Evolutionary conservation across 2,797 vertebrate genomes (phyloP).

Genomic region (Pangasius mekongensis): DNA sequence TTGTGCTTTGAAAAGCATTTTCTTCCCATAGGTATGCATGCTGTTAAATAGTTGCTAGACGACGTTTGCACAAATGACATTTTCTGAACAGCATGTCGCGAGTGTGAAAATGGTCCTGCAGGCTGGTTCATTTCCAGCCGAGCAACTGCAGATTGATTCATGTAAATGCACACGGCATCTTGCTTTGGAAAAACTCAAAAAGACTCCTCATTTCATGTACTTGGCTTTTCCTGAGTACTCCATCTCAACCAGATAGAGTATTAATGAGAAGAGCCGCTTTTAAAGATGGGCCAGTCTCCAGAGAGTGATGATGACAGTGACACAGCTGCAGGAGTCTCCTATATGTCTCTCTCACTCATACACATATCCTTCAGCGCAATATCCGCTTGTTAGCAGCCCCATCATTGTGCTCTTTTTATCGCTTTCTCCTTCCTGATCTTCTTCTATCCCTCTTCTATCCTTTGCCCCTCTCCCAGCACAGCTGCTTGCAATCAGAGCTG

Average conservation of each 20-base stretch:
- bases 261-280: constrained; percentile 9
- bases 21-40: not conserved
- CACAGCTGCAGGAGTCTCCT: constrained; percentile 29
- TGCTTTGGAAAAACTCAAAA: not conserved
- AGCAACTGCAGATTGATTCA: constrained; percentile 21
- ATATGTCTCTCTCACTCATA: not conserved
- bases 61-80: constrained; percentile 4
- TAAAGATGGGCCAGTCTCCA: not conserved
- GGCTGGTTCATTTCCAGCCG: constrained; percentile 13
- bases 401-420: not conserved
- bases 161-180: constrained; percentile 27
- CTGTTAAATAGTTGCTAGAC: constrained; percentile 16
- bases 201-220: constrained; percentile 4
- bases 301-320: constrained; percentile 27
- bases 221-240: not conserved
- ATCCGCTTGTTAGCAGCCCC: constrained; percentile 22
- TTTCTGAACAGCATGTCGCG: not conserved
- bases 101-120: not conserved
- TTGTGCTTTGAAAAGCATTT: not conserved
- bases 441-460: not conserved
- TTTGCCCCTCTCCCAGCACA: constrained; percentile 27
- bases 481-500: constrained; percentile 53
- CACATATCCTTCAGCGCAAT: not conserved
- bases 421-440: constrained; percentile 37
- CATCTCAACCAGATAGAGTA: not conserved